These are phyloP conservation scores for Tipula lateralis DNA, from an alignment of 2,888 invertebrate species.

Conservation along the genomic window DNA sequence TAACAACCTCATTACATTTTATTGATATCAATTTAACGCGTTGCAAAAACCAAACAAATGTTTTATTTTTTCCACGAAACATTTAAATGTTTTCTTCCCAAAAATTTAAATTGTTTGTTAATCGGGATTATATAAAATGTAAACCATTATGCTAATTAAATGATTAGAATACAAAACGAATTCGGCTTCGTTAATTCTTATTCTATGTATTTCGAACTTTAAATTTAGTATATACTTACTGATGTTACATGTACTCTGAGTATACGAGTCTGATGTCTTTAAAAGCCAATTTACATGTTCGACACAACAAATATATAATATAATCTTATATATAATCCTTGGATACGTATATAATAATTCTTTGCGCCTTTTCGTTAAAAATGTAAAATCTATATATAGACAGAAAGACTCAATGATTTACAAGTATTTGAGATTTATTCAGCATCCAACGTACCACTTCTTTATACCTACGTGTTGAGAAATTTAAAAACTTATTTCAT, in stretches of 20 bases:
- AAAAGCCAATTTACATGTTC: not conserved
- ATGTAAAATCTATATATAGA: not conserved
- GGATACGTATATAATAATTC: not conserved
- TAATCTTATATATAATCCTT: not conserved
- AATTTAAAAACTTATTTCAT: not conserved
- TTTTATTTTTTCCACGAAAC: not conserved
- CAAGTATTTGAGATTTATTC: not conserved
- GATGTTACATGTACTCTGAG: not conserved
- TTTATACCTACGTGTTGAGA: not conserved
- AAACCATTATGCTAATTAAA: constrained; percentile 11
- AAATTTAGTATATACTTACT: not conserved
- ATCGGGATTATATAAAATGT: not conserved
- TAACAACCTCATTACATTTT: no score
- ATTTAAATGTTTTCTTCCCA: not conserved
- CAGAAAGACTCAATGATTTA: not conserved
- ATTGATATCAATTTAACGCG: no score
- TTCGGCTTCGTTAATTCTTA: not conserved
- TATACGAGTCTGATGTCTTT: not conserved
- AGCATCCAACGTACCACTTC: no score
- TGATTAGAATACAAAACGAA: not conserved
- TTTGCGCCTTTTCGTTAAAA: not conserved
- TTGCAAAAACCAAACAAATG: not conserved
- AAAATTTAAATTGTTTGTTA: not conserved
- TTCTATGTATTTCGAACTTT: not conserved
- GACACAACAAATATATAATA: not conserved